phyloP scores from a whole-genome alignment of 1,140 invertebrate species.

The Heliconius melpomene region DNA sequence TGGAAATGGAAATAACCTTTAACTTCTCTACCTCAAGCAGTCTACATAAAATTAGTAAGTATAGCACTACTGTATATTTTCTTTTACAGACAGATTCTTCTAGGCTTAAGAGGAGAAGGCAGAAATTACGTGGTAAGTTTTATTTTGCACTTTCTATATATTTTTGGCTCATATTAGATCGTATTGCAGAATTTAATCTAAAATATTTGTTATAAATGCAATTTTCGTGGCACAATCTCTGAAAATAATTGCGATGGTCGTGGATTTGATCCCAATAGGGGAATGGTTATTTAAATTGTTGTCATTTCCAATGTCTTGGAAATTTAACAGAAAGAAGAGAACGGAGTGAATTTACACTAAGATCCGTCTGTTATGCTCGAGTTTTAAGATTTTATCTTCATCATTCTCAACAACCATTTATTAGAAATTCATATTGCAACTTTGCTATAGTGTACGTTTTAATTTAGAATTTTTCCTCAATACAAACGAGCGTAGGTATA shows the following conservation, averaged over 20 bases:
- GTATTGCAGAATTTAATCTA: too few species aligned
- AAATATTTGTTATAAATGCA: too few species aligned
- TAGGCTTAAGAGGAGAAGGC: too few species aligned
- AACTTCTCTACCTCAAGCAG: neutral
- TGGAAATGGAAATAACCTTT: neutral
- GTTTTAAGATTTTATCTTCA: too few species aligned
- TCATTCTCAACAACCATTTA: too few species aligned
- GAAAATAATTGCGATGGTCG: neutral
- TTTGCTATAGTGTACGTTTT: neutral
- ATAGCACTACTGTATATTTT: neutral
- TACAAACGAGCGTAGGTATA: neutral
- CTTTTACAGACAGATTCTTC: neutral
- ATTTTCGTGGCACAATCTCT: neutral
- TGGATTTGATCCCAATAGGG: neutral
- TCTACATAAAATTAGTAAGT: neutral
- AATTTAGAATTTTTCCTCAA: slow-evolving; percentile 1
- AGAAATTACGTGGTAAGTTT: neutral
- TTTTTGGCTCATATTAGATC: too few species aligned
- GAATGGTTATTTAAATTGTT: neutral
- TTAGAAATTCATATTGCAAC: neutral
- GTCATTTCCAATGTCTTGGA: too few species aligned
- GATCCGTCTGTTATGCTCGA: too few species aligned
- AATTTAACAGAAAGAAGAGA: too few species aligned
- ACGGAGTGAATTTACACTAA: too few species aligned
- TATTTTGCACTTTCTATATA: too few species aligned